Conservation (phyloP, 2,113 vertebrate genomes). For the Boleophthalmus pectinirostris region DNA sequence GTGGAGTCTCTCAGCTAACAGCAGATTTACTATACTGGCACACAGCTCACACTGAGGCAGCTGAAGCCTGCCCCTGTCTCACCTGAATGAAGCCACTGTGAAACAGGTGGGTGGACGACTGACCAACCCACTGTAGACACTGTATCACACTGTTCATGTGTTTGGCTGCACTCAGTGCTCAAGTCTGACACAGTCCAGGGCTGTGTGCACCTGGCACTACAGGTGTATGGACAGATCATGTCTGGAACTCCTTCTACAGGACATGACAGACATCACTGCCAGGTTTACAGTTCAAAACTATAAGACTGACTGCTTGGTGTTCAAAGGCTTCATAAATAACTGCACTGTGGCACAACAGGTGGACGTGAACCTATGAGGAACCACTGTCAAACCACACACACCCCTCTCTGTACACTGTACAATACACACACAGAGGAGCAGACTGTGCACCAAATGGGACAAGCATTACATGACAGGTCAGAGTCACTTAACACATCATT, state of each 20-base stretch:
- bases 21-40: slow-evolving; percentile 26
- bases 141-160: slow-evolving; percentile 34
- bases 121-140: slow-evolving; percentile 23
- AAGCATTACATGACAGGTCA: background rate
- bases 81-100: slow-evolving; percentile 59
- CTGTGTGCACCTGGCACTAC: slow-evolving; percentile 42
- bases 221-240: slow-evolving; percentile 33
- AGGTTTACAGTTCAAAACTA: background rate
- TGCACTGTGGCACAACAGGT: slow-evolving; percentile 37
- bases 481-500: background rate
- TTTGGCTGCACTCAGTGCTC: slow-evolving; percentile 25
- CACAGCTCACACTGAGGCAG: slow-evolving; percentile 10
- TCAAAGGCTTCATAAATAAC: slow-evolving; percentile 12
- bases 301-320: background rate
- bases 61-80: slow-evolving; percentile 26
- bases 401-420: slow-evolving; percentile 2
- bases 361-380: slow-evolving; percentile 3
- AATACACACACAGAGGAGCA: background rate
- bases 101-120: slow-evolving; percentile 28
- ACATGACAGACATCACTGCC: background rate
- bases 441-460: background rate
- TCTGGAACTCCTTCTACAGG: background rate
- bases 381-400: slow-evolving; percentile 8
- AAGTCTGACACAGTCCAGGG: slow-evolving; percentile 12
- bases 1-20: slow-evolving; percentile 8